Conservation (phyloP, 2,113 vertebrate genomes). For the Labeo rohita region DNA sequence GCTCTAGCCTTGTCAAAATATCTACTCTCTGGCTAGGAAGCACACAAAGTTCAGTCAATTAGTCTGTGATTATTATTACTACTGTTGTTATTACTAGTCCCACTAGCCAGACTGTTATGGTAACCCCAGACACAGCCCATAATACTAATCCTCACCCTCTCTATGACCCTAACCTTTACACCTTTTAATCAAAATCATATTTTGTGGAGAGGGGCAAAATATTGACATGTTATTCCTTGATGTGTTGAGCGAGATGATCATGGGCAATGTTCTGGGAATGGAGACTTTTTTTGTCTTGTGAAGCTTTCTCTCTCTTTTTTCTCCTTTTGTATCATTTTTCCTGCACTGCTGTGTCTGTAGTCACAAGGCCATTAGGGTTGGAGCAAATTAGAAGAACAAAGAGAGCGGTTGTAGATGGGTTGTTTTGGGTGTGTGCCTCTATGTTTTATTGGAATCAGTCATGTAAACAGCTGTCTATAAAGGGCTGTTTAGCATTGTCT, state of each 20-base stretch:
- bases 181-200: slow-evolving; percentile 83
- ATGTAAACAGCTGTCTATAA: slow-evolving; percentile 56
- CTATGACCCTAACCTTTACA: slow-evolving; percentile 80
- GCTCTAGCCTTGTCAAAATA: slow-evolving; percentile 74
- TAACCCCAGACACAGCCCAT: slow-evolving; percentile 76
- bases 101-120: slow-evolving; percentile 77
- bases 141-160: slow-evolving; percentile 77
- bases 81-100: slow-evolving; percentile 81
- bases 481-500: slow-evolving; percentile 59
- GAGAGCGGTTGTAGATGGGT: slow-evolving; percentile 62
- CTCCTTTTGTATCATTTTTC: slow-evolving; percentile 26
- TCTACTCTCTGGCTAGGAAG: slow-evolving; percentile 71
- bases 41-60: slow-evolving; percentile 80
- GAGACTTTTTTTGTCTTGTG: slow-evolving; percentile 54
- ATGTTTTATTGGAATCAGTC: slow-evolving; percentile 67
- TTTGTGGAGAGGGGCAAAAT: slow-evolving; percentile 74
- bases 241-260: slow-evolving; percentile 65
- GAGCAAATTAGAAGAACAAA: slow-evolving; percentile 74
- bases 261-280: slow-evolving; percentile 67
- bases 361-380: slow-evolving; percentile 68
- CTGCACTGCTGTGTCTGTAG: slow-evolving; percentile 66
- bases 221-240: slow-evolving; percentile 74
- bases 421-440: slow-evolving; percentile 63
- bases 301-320: not conserved
- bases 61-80: slow-evolving; percentile 82